phyloP scores from a whole-genome alignment of 2,888 invertebrate species.

The Brachycybe producta region DNA sequence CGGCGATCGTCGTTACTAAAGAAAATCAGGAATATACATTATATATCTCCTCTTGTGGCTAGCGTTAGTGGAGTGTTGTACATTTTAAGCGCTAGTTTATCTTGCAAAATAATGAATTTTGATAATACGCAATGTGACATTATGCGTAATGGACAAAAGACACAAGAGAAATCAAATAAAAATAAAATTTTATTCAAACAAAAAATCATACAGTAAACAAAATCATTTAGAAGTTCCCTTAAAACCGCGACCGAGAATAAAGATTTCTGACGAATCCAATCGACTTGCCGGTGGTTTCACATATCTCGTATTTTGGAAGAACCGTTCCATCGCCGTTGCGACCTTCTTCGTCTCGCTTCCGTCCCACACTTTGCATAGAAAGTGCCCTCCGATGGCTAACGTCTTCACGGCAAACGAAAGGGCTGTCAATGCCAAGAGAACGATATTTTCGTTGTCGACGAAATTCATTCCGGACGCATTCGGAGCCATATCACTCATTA shows the following conservation, averaged over 20 bases:
- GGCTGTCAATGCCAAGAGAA: constrained; percentile 24
- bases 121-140: too few species aligned
- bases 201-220: too few species aligned
- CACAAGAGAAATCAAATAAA: too few species aligned
- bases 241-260: constrained; percentile 23
- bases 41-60: too few species aligned
- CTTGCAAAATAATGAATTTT: too few species aligned
- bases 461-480: constrained; percentile 27
- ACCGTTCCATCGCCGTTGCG: constrained; percentile 22
- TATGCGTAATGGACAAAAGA: too few species aligned
- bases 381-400: constrained; percentile 19
- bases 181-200: too few species aligned
- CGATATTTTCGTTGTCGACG: constrained; percentile 26
- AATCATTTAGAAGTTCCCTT: too few species aligned
- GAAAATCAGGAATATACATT: too few species aligned
- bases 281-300: constrained; percentile 30
- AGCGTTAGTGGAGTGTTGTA: too few species aligned
- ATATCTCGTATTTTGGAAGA: constrained; percentile 24
- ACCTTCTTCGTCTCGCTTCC: constrained; percentile 21
- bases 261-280: constrained; percentile 29
- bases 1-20: too few species aligned
- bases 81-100: too few species aligned
- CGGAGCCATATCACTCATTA: constrained; percentile 32
- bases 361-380: constrained; percentile 30
- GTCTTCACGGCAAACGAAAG: constrained; percentile 22